These are phyloP conservation scores for Monarcha castaneiventris DNA, from an alignment of 2,113 vertebrate species.

Conservation along the genomic window DNA sequence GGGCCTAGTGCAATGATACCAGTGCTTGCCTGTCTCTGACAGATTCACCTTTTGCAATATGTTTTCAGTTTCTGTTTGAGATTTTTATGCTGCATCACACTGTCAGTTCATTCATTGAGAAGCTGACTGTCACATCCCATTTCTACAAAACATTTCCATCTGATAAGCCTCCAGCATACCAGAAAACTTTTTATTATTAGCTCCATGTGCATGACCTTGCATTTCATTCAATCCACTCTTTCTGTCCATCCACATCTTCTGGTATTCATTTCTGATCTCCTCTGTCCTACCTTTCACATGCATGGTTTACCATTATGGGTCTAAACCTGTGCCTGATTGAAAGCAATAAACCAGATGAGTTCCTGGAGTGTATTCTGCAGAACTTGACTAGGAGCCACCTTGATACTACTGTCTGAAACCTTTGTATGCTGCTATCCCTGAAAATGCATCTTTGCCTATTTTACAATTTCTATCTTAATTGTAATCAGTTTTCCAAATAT, in stretches of 20 bases:
- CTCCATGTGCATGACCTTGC: not conserved
- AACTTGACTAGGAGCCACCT: not conserved
- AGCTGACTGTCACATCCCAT: not conserved
- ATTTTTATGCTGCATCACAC: not conserved
- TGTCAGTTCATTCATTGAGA: not conserved
- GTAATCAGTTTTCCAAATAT: not conserved
- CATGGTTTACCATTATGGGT: not conserved
- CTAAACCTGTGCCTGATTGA: not conserved
- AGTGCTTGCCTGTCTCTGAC: not conserved
- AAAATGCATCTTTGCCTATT: not conserved
- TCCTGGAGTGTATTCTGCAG: not conserved
- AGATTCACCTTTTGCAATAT: not conserved
- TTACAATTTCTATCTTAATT: not conserved
- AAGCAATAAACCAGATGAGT: not conserved
- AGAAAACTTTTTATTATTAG: not conserved
- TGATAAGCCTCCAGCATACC: not conserved
- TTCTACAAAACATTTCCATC: not conserved
- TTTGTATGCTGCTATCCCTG: not conserved
- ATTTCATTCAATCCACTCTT: slow-evolving; percentile 13
- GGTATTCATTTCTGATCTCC: not conserved
- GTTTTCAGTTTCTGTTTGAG: not conserved
- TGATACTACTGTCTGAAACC: not conserved
- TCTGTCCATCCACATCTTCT: not conserved
- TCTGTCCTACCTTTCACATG: not conserved
- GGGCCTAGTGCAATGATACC: not conserved